These are phyloP conservation scores for Bombus waltoni DNA, from an alignment of 1,140 invertebrate species.

Conservation along the genomic window DNA sequence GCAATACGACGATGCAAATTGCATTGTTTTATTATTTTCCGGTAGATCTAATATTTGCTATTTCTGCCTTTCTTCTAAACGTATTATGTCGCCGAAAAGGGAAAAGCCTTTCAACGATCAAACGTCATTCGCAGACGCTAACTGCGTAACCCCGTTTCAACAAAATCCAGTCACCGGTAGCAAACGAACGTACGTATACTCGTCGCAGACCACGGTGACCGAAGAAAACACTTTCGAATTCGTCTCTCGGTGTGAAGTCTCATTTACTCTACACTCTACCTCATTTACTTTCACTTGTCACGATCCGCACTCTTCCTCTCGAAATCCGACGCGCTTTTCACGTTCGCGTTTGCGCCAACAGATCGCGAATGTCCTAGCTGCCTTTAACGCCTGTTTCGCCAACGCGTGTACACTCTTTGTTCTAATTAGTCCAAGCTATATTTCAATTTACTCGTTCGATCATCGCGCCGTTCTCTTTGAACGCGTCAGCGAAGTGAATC, in stretches of 20 bases:
- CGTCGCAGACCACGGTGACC: not conserved
- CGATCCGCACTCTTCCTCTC: slow-evolving; percentile 26
- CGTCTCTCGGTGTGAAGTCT: slow-evolving; percentile 29
- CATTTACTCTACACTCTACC: slow-evolving; percentile 31
- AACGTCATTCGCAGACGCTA: not conserved
- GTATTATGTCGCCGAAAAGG: not conserved
- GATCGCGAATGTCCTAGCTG: not conserved
- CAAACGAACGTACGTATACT: not conserved
- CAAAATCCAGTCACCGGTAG: not conserved
- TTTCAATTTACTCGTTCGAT: slow-evolving; percentile 19
- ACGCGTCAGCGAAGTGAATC: not conserved
- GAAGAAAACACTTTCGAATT: slow-evolving; percentile 44
- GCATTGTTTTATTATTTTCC: not conserved
- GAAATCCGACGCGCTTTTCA: not conserved
- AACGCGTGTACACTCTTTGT: not conserved
- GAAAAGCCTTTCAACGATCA: not conserved
- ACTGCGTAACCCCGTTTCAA: not conserved
- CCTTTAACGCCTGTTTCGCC: not conserved
- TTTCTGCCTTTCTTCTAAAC: not conserved
- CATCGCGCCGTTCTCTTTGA: not conserved
- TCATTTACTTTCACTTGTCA: slow-evolving; percentile 31
- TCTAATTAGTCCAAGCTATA: slow-evolving; percentile 22
- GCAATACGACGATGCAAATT: not conserved
- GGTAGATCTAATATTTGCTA: not conserved
- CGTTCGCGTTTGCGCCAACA: not conserved